Base-by-base conservation (phyloP, 2,888 invertebrate species). In the Holacanthella duospinosa region DNA sequence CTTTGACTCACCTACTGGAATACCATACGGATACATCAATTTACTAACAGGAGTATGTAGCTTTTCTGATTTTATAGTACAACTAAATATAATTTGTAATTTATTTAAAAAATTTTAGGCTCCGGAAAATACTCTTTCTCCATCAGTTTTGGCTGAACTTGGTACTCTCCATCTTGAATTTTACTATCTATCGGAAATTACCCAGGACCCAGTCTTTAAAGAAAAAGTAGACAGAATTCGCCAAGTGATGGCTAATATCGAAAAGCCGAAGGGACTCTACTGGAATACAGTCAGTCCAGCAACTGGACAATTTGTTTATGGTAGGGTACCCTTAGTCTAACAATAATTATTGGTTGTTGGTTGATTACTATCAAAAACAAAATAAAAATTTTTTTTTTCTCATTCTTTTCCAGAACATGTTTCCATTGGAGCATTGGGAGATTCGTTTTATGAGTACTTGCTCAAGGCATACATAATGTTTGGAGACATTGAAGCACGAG, bases 391-490 rank as follows among this genome's bases (percentile, higher is more conserved):
- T 58, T 24, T 3, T 21, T 29, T 29, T n/a, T n/a, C 4, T 43
- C 9, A 3, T 9, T 12, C 21, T 9, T 78, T 80, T 12, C 93
- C 93, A 87, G 77, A 94, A 94, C 81, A 89, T 92, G 83, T 95
- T 94, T 0, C 83, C 3, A 70, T 99, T 75, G 97, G 97, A 59
- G 97, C 94, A 0, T 80, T 97, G 48, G 97, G 97, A 24, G 99
- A 99, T 80, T 94, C 94, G 75, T 99, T 93, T 81, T 99, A 95
- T 80, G 99, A 99, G 79, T 99, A 99, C 78, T 82, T 99, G 62
- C 81, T 99, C 66, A 99, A 99, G 79, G 88, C 93, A 3, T 91
- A 89, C 88, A 82, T 88, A 72, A 86, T 89, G 76, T 86, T 89
- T 0, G 89, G 87, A 26, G 72, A 72, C 44, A 9, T 19, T 9